Evolutionary conservation across 2,797 vertebrate species (phyloP), one percentile per base, ranked within the genome.

Genomic region (Anguilla marmorata): DNA sequence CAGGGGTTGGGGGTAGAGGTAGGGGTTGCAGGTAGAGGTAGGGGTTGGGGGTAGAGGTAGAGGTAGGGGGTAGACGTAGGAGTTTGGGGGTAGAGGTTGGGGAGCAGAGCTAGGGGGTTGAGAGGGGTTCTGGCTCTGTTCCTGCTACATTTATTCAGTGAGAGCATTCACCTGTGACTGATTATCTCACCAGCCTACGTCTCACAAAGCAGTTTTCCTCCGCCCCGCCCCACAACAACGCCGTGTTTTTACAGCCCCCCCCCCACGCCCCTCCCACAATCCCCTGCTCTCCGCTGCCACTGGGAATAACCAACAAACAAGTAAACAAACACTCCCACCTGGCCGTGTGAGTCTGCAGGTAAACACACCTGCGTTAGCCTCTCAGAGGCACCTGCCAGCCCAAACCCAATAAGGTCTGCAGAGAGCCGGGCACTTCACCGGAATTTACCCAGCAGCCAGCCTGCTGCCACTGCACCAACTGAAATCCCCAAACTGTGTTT

Each of bases 321-420:
- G 48, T 21, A 85, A 88, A 60, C 82, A 85, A 48, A 66, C 30
- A 9, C n/a, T 72, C 8, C 60, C 41, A 37, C 27, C 58, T n/a
- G n/a, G 30, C 50, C 27, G 27, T 66, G 85, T 86, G 66, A 19
- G 8, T 41, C 7, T 16, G 48, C 50, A 76, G 66, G 63, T 84
- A 52, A 86, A 56, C 69, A 76, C 86, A 79, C 72, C 48, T 76
- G 85, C 45, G n/a, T 24, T 7, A 79, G 50, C 19, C 60, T 50
- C 63, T 24, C 41, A 45, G 9, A 45, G n/a, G 30, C 63, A 52
- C 63, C 85, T 86, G 85, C 58, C 41, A 0, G n/a, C 41, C 45
- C 27, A 16, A 72, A 21, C 52, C 41, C 14, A 24, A 1, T 11
- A 24, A 82, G 24, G 50, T 56, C n/a, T 27, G 24, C 41, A 0